These are phyloP conservation scores for Macrosoma leucophasiata DNA, from an alignment of 2,888 invertebrate species.

Conservation along the genomic window DNA sequence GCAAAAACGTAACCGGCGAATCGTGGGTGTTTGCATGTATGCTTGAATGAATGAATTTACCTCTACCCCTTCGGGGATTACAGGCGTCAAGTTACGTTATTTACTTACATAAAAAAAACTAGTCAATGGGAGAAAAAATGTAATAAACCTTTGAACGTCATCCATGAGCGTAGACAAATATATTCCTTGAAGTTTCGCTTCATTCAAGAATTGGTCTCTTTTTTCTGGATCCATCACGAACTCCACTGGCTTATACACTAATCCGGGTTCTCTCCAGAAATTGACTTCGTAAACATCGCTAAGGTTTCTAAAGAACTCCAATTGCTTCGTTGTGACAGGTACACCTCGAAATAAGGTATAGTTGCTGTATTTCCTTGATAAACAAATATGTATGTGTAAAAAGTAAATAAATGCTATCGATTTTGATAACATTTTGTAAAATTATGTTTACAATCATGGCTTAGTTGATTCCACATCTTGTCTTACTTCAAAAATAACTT, in stretches of 20 bases:
- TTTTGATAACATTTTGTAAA: no score
- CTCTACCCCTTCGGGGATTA: no score
- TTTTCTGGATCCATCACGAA: constrained; percentile 43
- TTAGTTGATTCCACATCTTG: no score
- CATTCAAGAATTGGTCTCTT: constrained; percentile 29
- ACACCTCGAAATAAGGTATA: constrained; percentile 46
- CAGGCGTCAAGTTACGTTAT: no score
- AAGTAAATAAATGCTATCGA: no score
- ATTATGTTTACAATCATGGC: no score
- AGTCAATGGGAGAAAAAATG: no score
- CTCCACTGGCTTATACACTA: constrained; percentile 40
- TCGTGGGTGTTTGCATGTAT: no score
- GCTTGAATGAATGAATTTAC: no score
- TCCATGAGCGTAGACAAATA: constrained; percentile 40
- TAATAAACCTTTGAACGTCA: constrained; percentile 48
- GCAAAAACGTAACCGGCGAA: no score
- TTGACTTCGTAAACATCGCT: constrained; percentile 32
- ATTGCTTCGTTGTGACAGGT: constrained; percentile 36
- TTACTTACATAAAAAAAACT: no score
- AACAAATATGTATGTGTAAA: constrained; percentile 2
- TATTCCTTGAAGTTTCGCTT: constrained; percentile 32
- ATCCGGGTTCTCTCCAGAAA: constrained; percentile 47
- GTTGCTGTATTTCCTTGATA: constrained; percentile 38
- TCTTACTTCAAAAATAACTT: no score
- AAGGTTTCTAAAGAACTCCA: constrained; percentile 41